Evolutionary conservation across 2,113 vertebrate species (phyloP).

Genomic region (Sarotherodon lohbergeri): DNA sequence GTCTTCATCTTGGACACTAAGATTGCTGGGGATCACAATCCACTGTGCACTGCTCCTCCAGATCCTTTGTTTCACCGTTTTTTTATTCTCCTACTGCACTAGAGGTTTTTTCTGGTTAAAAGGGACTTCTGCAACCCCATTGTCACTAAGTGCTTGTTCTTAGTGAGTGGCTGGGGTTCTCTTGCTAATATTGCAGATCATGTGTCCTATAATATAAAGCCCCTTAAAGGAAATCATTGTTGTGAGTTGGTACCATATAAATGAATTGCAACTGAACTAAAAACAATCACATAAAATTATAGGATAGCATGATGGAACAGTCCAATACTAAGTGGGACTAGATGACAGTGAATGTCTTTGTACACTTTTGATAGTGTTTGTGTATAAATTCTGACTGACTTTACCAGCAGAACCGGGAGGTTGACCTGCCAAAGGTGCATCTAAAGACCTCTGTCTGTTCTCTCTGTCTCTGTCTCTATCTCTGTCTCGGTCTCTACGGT

Average conservation of each 20-base stretch:
- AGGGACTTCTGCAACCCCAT: not conserved
- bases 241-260: not conserved
- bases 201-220: not conserved
- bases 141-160: not conserved
- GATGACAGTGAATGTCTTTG: not conserved
- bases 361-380: not conserved
- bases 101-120: not conserved
- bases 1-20: not conserved
- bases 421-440: conserved; percentile 74
- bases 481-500: conserved; percentile 80
- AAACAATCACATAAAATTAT: not conserved
- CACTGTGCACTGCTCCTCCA: not conserved
- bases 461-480: conserved; percentile 82
- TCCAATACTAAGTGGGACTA: not conserved
- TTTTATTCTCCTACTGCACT: not conserved
- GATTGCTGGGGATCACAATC: not conserved
- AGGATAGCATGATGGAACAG: not conserved
- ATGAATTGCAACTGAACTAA: not conserved
- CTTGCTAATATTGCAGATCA: not conserved
- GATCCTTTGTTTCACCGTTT: not conserved
- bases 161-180: not conserved
- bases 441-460: conserved; percentile 86
- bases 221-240: not conserved
- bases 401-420: conserved; percentile 72
- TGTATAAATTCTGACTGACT: not conserved